Evolutionary conservation across 2,797 vertebrate species (phyloP), one percentile per base, ranked within the genome.

Genomic region (Pipistrellus pipistrellus): DNA sequence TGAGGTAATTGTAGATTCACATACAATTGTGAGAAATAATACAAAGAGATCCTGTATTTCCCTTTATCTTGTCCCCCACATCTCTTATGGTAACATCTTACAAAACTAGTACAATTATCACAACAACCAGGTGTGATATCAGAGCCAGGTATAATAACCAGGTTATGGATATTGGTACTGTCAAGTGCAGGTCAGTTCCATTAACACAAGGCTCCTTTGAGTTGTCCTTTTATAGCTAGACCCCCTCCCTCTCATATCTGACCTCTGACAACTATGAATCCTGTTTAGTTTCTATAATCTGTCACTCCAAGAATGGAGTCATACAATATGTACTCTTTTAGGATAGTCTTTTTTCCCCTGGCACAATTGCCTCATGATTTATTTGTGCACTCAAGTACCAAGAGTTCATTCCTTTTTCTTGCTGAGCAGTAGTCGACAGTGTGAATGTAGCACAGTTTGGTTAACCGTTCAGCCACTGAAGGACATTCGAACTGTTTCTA

Each of bases 261-360:
- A 82, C 18, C 71, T 30, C 38, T 68, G 55, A 15, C 8, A 64
- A 35, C 38, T 55, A 38, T 23, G 62, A 75, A 59, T 92, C 62
- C 55, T 85, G 4, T 89, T 81, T 51, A 32, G 35, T 80, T 90
- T 94, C 51, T 48, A 11, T 68, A 73, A 89, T 80, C 86, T 72
- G 62, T 90, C 69, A 38, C 76, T 84, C 88, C 15, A 64, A 93
- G 64, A 93, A 89, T 93, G 30, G 27, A 85, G 59, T 76, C 62
- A 57, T 27, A 25, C 4, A 89, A 2, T 55, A 6, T 77, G 23
- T 46, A 64, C 68, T 38, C 23, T 88, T 81, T 75, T 15, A 18
- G 4, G 46, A 32, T 27, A 69, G 4, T 92, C 21, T 27, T 35
- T 81, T 46, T 8, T 2, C 2, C 23, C 23, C 21, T 51, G 46